Evolutionary conservation across 2,888 invertebrate species (phyloP).

Genomic region (Lasioglossum zephyrum): DNA sequence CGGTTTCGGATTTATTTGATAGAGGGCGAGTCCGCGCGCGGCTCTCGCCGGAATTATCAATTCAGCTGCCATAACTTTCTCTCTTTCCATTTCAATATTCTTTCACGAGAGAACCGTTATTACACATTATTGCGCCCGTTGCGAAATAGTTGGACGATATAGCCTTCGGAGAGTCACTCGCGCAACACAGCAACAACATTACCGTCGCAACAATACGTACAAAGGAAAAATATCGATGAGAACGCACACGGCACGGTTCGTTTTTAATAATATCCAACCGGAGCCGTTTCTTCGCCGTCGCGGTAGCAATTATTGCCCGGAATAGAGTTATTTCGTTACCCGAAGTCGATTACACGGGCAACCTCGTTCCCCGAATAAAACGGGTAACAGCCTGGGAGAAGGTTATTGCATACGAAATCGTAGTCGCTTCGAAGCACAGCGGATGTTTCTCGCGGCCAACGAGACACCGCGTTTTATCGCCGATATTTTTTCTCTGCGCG

Average conservation of each 20-base stretch:
- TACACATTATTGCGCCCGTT: not conserved
- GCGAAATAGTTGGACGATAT: not conserved
- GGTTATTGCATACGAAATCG: slow-evolving; percentile 41
- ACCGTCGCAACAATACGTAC: slow-evolving; percentile 40
- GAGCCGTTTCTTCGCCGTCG: not conserved
- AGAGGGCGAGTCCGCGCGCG: not conserved
- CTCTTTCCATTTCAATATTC: not conserved
- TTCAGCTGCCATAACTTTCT: not conserved
- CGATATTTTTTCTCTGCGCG: slow-evolving; percentile 54
- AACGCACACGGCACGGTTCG: not conserved
- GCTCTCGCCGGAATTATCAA: not conserved
- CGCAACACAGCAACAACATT: slow-evolving; percentile 24
- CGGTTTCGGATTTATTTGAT: not conserved
- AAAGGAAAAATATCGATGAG: slow-evolving; percentile 39
- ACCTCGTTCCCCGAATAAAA: slow-evolving; percentile 25
- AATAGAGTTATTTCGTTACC: slow-evolving; percentile 38
- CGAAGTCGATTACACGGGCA: slow-evolving; percentile 33
- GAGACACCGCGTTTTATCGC: slow-evolving; percentile 56
- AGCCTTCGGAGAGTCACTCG: not conserved
- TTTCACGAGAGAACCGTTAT: not conserved
- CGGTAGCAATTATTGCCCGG: slow-evolving; percentile 34
- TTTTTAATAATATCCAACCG: not conserved
- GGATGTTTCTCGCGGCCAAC: slow-evolving; percentile 18
- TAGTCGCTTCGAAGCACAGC: not conserved
- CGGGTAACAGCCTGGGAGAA: slow-evolving; percentile 13